Base-by-base conservation (phyloP, 2,888 invertebrate species). In the Microctonus brassicae region DNA sequence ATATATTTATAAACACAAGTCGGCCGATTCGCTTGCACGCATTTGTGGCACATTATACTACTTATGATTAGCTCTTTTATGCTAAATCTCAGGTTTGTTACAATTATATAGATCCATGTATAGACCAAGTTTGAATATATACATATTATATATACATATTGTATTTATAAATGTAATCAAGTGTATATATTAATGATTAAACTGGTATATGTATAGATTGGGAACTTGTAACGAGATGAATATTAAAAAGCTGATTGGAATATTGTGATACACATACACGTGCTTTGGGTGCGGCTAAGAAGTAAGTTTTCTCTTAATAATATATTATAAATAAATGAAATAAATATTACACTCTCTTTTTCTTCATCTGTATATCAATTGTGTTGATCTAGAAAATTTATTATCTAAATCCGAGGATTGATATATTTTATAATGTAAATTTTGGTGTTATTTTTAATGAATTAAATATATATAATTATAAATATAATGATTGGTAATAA, bases 1-100 rank as follows among this genome's bases (percentile, higher is more conserved):
- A 72, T 6, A 72, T 36, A 61, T 42, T 72, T 58, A 42, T 26
- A 58, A 67, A 55, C 39, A 62, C 66, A 73, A 70, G 73, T 72
- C 60, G 70, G 74, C 55, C 77, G 77, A 77, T 72, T 72, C 76
- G 77, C 76, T 74, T 76, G 74, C 70, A 72, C 73, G 77, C 72
- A 72, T 76, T 77, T 77, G 70, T 76, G 70, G 75, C 62, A 61
- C 77, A 60, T 72, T 70, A 72, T 65, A 70, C 65, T 65, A 73
- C 65, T 55, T 53, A 55, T 55, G 67, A 73, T 75, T 70, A 73
- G 68, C n/a, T 47, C n/a, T 52, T 63, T 29, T 64, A 65, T 65
- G 20, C 34, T 20, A 1, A 17, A 20, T 17, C 34, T 55, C 52
- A 34, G 34, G 29, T 53, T 34, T 24, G 22, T 20, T 34, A 53